phyloP scores from a whole-genome alignment of 2,113 vertebrate genomes.

The Alces alces region DNA sequence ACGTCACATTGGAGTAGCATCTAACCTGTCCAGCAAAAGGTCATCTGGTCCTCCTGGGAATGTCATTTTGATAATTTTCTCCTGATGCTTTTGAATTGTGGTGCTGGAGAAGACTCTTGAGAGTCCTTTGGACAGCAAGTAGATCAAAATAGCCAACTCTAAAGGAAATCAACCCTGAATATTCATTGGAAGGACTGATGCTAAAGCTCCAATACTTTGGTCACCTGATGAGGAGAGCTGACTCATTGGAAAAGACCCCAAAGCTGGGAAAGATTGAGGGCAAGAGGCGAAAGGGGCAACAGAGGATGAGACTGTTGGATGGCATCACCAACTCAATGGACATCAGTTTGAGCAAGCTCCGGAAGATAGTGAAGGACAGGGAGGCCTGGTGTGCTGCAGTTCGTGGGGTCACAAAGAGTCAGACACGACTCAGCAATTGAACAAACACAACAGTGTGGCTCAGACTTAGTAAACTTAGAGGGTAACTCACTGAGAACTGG shows the following conservation, averaged over 20 bases:
- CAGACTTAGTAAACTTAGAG: neutral
- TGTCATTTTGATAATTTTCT: neutral
- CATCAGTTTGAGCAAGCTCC: neutral
- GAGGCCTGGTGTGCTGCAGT: neutral
- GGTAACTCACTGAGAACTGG: neutral
- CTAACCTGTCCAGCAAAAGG: neutral
- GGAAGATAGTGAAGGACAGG: neutral
- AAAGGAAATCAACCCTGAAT: neutral
- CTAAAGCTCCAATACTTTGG: neutral
- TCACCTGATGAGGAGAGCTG: neutral
- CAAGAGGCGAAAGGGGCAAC: neutral
- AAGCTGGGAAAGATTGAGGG: neutral
- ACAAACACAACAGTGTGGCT: neutral
- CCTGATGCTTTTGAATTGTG: neutral
- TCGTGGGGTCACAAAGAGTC: neutral
- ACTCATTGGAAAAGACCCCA: neutral
- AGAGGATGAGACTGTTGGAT: neutral
- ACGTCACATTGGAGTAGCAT: accelerated
- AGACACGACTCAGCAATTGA: neutral
- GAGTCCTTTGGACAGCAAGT: neutral
- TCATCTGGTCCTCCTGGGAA: neutral
- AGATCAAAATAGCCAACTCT: neutral
- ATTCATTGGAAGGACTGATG: neutral
- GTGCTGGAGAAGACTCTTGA: neutral
- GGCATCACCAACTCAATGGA: neutral